A percentile compares a stretch with the other conserved stretches of the same genome.
Evolutionary conservation across 2,797 vertebrate genomes (phyloP).

Genomic region (Sternarchorhynchus goeldii): DNA sequence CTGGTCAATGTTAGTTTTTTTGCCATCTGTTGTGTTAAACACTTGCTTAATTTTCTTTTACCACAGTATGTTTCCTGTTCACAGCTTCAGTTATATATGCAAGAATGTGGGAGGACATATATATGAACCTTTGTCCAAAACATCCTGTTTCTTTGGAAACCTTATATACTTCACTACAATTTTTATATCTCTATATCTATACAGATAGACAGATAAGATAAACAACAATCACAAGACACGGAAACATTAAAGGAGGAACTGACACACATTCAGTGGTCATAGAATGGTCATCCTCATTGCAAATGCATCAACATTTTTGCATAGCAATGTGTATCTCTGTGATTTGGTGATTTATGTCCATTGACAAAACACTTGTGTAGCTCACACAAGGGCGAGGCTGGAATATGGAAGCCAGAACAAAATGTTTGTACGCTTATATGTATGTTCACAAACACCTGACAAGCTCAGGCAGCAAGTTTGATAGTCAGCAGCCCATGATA

Average conservation of each 20-base stretch:
- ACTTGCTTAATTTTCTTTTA: background rate
- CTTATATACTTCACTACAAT: too few species aligned
- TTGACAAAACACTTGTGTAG: slow-evolving; percentile 8
- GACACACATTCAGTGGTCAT: slow-evolving; percentile 11
- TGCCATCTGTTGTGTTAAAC: background rate
- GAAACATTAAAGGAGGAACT: background rate
- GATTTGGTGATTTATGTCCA: background rate
- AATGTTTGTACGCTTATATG: slow-evolving; percentile 21
- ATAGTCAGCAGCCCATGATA: background rate
- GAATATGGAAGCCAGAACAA: background rate
- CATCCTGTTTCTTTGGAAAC: too few species aligned
- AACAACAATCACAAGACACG: background rate
- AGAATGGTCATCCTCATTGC: background rate
- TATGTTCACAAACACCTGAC: background rate
- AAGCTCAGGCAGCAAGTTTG: background rate
- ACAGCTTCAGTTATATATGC: slow-evolving; percentile 6
- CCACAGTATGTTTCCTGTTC: slow-evolving; percentile 8
- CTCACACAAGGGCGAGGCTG: background rate
- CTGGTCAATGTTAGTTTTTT: slow-evolving; percentile 12
- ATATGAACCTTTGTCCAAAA: too few species aligned
- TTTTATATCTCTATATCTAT: background rate
- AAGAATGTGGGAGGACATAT: background rate
- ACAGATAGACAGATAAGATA: slow-evolving; percentile 35
- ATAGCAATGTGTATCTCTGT: background rate
- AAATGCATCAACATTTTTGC: slow-evolving; percentile 17